A percentile compares a stretch with the other conserved stretches of the same genome.
phyloP scores from a whole-genome alignment of 2,113 vertebrate species.

The Ondatra zibethicus region DNA sequence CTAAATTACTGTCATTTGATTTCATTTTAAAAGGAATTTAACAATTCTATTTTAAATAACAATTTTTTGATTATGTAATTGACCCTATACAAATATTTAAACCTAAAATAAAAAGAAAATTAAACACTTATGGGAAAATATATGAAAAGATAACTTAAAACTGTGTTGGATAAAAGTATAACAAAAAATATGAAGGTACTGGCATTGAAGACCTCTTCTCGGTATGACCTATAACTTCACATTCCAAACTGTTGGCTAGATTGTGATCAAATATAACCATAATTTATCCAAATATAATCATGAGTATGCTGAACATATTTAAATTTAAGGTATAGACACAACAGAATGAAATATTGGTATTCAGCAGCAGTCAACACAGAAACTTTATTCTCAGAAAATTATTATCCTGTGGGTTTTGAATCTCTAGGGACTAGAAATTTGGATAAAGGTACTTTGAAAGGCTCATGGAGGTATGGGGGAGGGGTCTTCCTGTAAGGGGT shows the following conservation, averaged over 20 bases:
- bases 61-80: background rate
- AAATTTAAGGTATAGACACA: background rate
- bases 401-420: background rate
- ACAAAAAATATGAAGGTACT: background rate
- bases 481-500: background rate
- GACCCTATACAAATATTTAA: constrained; percentile 21
- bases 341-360: background rate
- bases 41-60: background rate
- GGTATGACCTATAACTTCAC: background rate
- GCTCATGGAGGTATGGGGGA: background rate
- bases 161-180: background rate
- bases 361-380: background rate
- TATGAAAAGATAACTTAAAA: background rate
- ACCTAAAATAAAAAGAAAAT: background rate
- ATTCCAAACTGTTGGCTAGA: background rate
- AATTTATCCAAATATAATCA: background rate
- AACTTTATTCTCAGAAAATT: background rate
- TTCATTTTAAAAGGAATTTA: background rate
- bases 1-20: background rate
- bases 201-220: background rate
- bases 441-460: background rate
- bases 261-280: background rate
- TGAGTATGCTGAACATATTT: background rate
- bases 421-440: background rate
- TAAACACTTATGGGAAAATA: background rate